Percentiles rank a stretch among this genome's conserved stretches.
Evolutionary conservation across 1,140 invertebrate genomes (phyloP).

Genomic region (Lysiphlebus fabarum): DNA sequence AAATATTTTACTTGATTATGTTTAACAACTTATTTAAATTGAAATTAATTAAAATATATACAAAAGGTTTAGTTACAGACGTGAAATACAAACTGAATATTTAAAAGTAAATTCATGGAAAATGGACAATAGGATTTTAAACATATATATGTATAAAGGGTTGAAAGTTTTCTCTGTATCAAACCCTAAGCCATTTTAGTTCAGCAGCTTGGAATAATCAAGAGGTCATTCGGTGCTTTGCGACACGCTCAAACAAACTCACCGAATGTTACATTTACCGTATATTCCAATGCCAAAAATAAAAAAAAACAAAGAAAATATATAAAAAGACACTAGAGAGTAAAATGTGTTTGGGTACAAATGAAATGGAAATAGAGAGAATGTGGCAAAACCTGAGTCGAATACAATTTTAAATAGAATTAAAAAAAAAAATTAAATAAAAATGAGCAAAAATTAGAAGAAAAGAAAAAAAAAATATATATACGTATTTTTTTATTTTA

Average conservation of each 20-base stretch:
- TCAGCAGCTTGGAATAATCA: constrained; percentile 30
- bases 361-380: constrained; percentile 21
- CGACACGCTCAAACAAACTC: constrained; percentile 17
- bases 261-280: constrained; percentile 17
- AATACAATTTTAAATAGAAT: too few relatives aligned
- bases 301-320: too few relatives aligned
- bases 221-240: constrained; percentile 26
- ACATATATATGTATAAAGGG: constrained; percentile 3
- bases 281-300: not conserved
- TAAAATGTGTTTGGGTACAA: constrained; percentile 18
- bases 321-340: too few relatives aligned
- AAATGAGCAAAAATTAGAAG: constrained; percentile 17
- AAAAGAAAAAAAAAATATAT: too few relatives aligned
- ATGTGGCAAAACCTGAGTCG: too few relatives aligned
- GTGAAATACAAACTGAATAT: too few relatives aligned
- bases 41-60: too few relatives aligned
- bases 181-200: constrained; percentile 22
- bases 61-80: too few relatives aligned
- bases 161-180: constrained; percentile 19
- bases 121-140: constrained; percentile 18
- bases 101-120: constrained; percentile 6
- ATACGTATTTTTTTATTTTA: too few relatives aligned
- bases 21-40: too few relatives aligned
- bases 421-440: constrained; percentile 23
- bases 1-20: too few relatives aligned